These are phyloP conservation scores for Macrobrachium rosenbergii DNA, from an alignment of 1,140 invertebrate genomes.

Conservation along the genomic window DNA sequence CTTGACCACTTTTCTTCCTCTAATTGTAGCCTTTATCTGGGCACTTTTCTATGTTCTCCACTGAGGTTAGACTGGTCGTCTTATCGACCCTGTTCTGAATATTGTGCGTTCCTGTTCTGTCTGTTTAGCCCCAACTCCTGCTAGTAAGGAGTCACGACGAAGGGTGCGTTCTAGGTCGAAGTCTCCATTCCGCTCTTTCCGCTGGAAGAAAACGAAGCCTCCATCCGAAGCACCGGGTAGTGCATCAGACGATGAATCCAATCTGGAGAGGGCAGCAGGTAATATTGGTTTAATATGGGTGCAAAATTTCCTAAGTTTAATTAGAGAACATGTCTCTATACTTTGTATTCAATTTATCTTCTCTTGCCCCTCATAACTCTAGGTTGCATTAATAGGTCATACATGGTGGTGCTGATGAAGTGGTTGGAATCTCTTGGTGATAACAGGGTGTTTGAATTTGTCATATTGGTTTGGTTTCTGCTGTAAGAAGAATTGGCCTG, in stretches of 20 bases:
- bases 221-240: constrained; percentile 73
- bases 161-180: constrained; percentile 84
- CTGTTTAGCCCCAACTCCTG: constrained; percentile 63
- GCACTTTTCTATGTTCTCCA: constrained; percentile 39
- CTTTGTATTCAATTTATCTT: neutral
- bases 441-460: neutral
- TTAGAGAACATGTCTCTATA: constrained; percentile 56
- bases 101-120: constrained; percentile 59
- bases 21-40: neutral
- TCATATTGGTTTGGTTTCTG: too few species aligned
- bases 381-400: too few species aligned
- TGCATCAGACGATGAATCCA: constrained; percentile 85
- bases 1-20: neutral
- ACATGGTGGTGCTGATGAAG: too few species aligned
- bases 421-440: neutral
- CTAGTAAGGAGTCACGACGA: constrained; percentile 75
- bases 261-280: constrained; percentile 73
- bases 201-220: constrained; percentile 81
- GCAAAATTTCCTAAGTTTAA: constrained; percentile 66
- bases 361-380: constrained; percentile 36
- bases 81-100: constrained; percentile 53
- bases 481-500: too few species aligned
- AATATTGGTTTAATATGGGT: constrained; percentile 63
- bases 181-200: constrained; percentile 90
- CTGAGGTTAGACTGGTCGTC: constrained; percentile 42